A percentile compares a stretch with the other conserved stretches of the same genome.
Evolutionary conservation across 1,140 invertebrate species (phyloP).

Genomic region (Aphis gossypii): DNA sequence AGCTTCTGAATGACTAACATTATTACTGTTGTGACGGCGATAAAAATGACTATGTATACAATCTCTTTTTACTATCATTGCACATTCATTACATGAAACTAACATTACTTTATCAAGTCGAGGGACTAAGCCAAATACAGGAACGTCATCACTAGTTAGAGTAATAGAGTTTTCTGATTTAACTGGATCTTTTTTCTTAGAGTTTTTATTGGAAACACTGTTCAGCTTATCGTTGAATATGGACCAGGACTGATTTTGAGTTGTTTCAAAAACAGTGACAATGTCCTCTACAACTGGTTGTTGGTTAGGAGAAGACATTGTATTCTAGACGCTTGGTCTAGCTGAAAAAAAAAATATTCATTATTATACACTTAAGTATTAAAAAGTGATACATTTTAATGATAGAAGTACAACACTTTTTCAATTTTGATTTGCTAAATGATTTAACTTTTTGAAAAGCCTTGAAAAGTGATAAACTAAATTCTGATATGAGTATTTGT

Average conservation of each 20-base stretch:
- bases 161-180: conserved; percentile 36
- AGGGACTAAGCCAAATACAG: conserved; percentile 38
- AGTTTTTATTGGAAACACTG: background rate
- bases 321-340: conserved; percentile 48
- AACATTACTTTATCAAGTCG: conserved; percentile 46
- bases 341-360: conserved; percentile 51
- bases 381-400: background rate
- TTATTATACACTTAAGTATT: background rate
- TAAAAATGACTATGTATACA: conserved; percentile 39
- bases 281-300: conserved; percentile 43
- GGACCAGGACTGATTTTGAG: conserved; percentile 56
- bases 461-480: background rate
- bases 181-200: conserved; percentile 15
- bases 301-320: conserved; percentile 18
- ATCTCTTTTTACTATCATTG: conserved; percentile 50
- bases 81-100: conserved; percentile 44
- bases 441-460: background rate
- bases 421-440: background rate
- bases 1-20: conserved; percentile 3
- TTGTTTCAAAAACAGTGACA: conserved; percentile 45
- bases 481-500: background rate
- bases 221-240: conserved; percentile 23
- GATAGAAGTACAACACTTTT: background rate
- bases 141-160: conserved; percentile 30
- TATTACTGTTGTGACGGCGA: conserved; percentile 22